Base-by-base conservation (phyloP, 2,797 vertebrate genomes). In the Acanthurus leucopareius region DNA sequence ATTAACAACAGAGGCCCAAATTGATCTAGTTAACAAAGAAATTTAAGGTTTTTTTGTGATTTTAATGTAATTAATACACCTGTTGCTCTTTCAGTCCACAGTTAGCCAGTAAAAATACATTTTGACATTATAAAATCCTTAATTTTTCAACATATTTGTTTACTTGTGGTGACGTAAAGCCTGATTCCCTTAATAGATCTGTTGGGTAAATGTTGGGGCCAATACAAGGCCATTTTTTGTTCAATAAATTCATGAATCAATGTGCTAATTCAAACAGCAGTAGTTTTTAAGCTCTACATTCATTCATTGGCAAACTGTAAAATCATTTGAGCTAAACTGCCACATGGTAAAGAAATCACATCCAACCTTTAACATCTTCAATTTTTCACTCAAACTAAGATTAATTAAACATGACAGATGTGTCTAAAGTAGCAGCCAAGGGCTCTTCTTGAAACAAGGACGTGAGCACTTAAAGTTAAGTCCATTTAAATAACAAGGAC, bases 401-500 rank as follows among this genome's bases (percentile, higher is more conserved):
- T 51, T 22, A 15, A 25, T 60, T 17, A 11, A 32, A 52, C 57
- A 28, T 3, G 53, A 45, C 19, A 1, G 13, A 19, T 7, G 28
- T 32, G 38, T 38, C 44, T 42, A 3, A 64, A 47, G 38, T 11
- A 22, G 28, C 25, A 57, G n/a, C 35, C 20, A 35, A 40, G 17
- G 7, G 32, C 28, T 65, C 35, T 16, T 65, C 44, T 60, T 45
- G 32, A 77, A 51, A 49, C 17, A 54, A 56, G 35, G 56, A 17
- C 19, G 7, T 1, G 11, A 65, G 51, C 40, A 52, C 45, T 1
- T 7, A 62, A 49, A 58, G 28, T 22, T 22, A 57, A 42, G 35
- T 69, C 48, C 1, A 17, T 61, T 80, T 56, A 52, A 25, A 10
- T 62, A 67, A 44, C 51, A 64, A 10, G 35, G 40, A 77, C 5